A percentile compares a stretch with the other conserved stretches of the same genome.
These are phyloP conservation scores for Labroides dimidiatus DNA, from an alignment of 2,797 vertebrate genomes.

Conservation along the genomic window DNA sequence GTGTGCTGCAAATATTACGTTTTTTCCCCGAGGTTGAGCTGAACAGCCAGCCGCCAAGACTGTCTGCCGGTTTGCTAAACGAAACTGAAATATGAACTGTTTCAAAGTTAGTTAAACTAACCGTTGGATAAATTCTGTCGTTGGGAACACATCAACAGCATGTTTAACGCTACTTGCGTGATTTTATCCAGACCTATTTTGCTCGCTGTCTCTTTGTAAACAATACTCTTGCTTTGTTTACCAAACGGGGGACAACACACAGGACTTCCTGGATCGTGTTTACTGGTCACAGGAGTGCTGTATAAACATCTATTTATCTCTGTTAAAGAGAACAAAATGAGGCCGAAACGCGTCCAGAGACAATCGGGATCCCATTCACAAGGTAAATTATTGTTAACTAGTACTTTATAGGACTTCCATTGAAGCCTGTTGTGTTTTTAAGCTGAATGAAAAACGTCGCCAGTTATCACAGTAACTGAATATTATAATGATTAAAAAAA, in stretches of 20 bases:
- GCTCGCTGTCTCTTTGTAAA: constrained; percentile 12
- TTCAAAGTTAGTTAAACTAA: not conserved
- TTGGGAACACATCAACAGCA: not conserved
- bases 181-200: not conserved
- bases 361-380: constrained; percentile 39
- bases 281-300: not conserved
- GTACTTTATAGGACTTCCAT: not conserved
- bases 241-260: not conserved
- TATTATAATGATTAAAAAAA: no score
- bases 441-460: no score
- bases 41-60: constrained; percentile 1
- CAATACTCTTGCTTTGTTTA: constrained; percentile 33
- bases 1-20: not conserved
- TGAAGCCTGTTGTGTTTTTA: no score
- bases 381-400: constrained; percentile 55
- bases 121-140: not conserved
- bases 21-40: not conserved
- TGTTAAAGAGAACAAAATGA: constrained; percentile 75
- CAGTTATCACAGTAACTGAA: no score
- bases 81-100: not conserved
- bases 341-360: constrained; percentile 64
- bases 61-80: not conserved
- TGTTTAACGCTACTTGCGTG: rapidly evolving
- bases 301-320: not conserved
- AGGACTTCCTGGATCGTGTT: constrained; percentile 21